Evolutionary conservation across 2,888 invertebrate species (phyloP), one percentile per base, ranked within the genome.

Genomic region (Ellobium chinense): DNA sequence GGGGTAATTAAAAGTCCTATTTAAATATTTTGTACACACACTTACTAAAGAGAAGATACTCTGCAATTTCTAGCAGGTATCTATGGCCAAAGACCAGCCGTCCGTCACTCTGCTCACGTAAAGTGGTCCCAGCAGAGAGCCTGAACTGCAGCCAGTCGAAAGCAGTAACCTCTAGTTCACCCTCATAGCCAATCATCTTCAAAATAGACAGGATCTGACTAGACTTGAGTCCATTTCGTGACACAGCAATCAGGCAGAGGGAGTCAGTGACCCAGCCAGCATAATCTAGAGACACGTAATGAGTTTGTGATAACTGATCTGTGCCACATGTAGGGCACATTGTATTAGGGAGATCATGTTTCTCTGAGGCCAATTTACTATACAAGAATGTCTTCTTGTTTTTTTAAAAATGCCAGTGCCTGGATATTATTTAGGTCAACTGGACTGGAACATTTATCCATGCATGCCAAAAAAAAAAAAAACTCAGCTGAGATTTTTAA

Each of bases 211-310:
- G 84, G 24, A 92, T 84, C 65, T 92, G 91, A n/a, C 77, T 62
- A 66, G 88, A 85, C n/a, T 85, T 87, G 9, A 92, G 86, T 5
- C 92, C 92, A 56, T 90, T 86, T 46, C 89, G 81, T 9, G 91
- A 91, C 56, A 90, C 86, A 7, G 89, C 89, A n/a, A 92, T 83
- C 65, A 92, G 87, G 54, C 91, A 88, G 21, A 92, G 87, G 1
- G 88, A 86, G 72, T 92, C 92, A 12, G 90, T 89, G 29, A 92
- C 89, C 92, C 92, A 92, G 56, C 92, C 92, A 18, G 86, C 85
- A 58, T 86, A 87, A 37, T 89, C 91, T 91, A 82, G 7, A 46
- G 18, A 18, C 46, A 46, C 7, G n/a, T n/a, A n/a, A n/a, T n/a
- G n/a, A n/a, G n/a, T n/a, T n/a, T n/a, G n/a, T n/a, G n/a, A n/a